Evolutionary conservation across 2,888 invertebrate genomes (phyloP), one percentile per base, ranked within the genome.

Genomic region (Apoda limacodes): DNA sequence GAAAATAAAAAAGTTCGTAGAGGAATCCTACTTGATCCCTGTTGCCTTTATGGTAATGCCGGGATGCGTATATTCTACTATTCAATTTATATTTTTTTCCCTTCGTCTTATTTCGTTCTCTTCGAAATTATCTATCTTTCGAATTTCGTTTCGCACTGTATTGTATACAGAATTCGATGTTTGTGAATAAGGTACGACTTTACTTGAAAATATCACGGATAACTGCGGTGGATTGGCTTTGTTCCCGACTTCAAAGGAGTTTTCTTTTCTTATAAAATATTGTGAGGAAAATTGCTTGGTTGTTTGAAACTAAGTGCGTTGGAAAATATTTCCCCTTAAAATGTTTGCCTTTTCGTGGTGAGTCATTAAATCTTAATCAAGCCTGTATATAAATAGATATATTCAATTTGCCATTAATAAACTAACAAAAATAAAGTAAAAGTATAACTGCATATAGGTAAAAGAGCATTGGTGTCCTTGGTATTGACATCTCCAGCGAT

Each of bases 1-100:
- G 76, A 78, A 78, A 80, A 80, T 80, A 80, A 80, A 80, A 78
- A 80, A 80, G 76, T 80, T 78, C 76, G 70, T 75, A 74, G 67
- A 69, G 71, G 76, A 80, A 80, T 78, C 80, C 80, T 52, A 50
- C 60, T 78, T 80, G 76, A 76, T 76, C 76, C 76, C 75, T 67
- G 75, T 72, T 70, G 76, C 76, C 75, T 76, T 76, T 76, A 76
- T 76, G 76, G 75, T 76, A 76, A 76, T 76, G 65, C 76, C 69
- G 68, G 74, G 76, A 75, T 76, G 75, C 76, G 76, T 76, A 76
- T 76, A 76, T 76, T 76, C 74, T 76, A 75, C 76, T 76, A 76
- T 76, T 76, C 76, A 76, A 76, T 76, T 76, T 76, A 76, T 78
- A 78, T 78, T 74, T 78, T 70, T 75, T 69, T 67, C 68, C 67